Evolutionary conservation across 2,888 invertebrate genomes (phyloP).

Genomic region (Spodoptera littoralis): DNA sequence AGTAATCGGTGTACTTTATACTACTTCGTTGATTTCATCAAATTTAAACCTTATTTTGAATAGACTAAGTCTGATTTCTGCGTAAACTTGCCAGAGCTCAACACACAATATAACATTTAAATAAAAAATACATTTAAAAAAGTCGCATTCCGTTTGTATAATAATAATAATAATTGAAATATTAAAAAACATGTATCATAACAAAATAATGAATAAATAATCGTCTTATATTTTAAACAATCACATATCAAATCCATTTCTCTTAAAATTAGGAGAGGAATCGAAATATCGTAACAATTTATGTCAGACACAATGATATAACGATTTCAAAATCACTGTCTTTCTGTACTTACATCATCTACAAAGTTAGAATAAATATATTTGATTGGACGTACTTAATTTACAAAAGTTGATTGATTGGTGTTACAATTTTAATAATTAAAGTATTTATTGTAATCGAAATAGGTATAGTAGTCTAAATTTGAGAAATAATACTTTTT

Average conservation of each 20-base stretch:
- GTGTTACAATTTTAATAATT: slow-evolving; percentile 21
- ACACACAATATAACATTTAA: slow-evolving; percentile 13
- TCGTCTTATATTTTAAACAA: slow-evolving; percentile 55
- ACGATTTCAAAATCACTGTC: slow-evolving; percentile 21
- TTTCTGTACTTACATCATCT: slow-evolving; percentile 25
- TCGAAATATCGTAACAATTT: slow-evolving; percentile 37
- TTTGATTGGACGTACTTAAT: slow-evolving; percentile 33
- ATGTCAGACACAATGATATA: slow-evolving; percentile 18
- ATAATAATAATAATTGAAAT: slow-evolving; percentile 10
- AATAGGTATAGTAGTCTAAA: slow-evolving; percentile 38
- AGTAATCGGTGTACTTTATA: slow-evolving; percentile 5
- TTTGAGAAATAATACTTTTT: slow-evolving; percentile 64
- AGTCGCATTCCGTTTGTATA: slow-evolving; percentile 32
- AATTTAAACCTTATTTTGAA: slow-evolving; percentile 16
- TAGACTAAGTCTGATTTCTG: slow-evolving; percentile 32
- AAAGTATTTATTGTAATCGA: slow-evolving; percentile 26
- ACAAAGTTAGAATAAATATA: slow-evolving; percentile 48
- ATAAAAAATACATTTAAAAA: slow-evolving; percentile 34
- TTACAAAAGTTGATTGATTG: slow-evolving; percentile 26
- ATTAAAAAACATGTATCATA: slow-evolving; percentile 24
- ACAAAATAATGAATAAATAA: slow-evolving; percentile 57
- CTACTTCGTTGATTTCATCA: slow-evolving; percentile 12
- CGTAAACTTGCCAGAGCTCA: slow-evolving; percentile 25
- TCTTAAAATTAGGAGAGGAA: slow-evolving; percentile 46
- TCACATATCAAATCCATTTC: slow-evolving; percentile 60